Conservation (phyloP, 2,888 invertebrate species). For the Heterodera filipjevi region DNA sequence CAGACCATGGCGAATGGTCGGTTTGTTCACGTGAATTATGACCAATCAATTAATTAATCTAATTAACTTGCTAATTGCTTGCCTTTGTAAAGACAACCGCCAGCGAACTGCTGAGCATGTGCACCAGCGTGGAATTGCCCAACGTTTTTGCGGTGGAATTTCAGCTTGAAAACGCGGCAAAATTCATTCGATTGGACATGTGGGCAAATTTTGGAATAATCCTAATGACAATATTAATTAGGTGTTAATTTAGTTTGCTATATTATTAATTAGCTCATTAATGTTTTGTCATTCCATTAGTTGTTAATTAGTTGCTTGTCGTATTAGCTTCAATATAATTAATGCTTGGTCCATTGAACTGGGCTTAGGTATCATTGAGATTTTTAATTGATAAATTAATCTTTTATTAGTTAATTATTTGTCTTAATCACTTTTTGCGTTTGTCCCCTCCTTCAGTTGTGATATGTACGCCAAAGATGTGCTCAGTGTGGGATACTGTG, state of each 20-base stretch:
- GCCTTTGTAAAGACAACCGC: slow-evolving; percentile 43
- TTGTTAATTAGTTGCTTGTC: no score
- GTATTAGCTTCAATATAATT: no score
- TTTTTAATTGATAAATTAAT: no score
- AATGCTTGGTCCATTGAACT: no score
- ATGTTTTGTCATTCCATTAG: no score
- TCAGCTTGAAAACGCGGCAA: slow-evolving; percentile 45
- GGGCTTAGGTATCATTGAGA: no score
- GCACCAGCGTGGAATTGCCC: slow-evolving; percentile 32
- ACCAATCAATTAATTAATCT: slow-evolving; percentile 27
- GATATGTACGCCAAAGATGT: slow-evolving; percentile 38
- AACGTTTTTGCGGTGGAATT: slow-evolving; percentile 50
- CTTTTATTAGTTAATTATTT: no score
- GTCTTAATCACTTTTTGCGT: background rate
- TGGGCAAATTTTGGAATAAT: slow-evolving; percentile 13
- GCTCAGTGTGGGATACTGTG: slow-evolving; percentile 44
- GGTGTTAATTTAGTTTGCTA: background rate
- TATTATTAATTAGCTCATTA: no score
- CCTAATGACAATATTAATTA: background rate
- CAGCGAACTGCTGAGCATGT: slow-evolving; percentile 15
- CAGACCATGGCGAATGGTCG: slow-evolving; percentile 52
- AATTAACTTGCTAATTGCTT: slow-evolving; percentile 12
- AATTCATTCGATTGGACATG: slow-evolving; percentile 49
- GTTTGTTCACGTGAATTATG: background rate
- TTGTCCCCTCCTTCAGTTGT: slow-evolving; percentile 36